Evolutionary conservation across 2,888 invertebrate species (phyloP), one percentile per base, ranked within the genome.

Genomic region (Rugalucina vietnamica): DNA sequence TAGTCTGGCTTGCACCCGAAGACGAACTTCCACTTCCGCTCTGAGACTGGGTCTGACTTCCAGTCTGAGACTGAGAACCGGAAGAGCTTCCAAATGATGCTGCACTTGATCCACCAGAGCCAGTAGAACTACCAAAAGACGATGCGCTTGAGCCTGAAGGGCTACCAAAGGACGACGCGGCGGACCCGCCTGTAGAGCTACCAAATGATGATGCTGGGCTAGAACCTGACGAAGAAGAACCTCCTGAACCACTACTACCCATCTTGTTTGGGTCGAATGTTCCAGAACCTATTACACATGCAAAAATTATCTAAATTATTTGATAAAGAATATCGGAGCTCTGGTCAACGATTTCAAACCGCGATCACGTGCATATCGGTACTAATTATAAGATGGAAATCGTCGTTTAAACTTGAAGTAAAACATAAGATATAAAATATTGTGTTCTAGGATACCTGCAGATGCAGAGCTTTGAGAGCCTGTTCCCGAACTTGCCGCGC

Each of bases 11-110:
- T 37, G 65, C n/a, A 34, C n/a, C 5, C 10, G 8, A 12, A n/a
- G 65, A 65, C 12, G 65, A 34, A 57, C 75, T 43, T 12, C 69
- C 71, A 32, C 43, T 57, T 39, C 76, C 65, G 18, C 78, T 21
- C 50, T 71, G 71, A 8, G 65, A 69, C 37, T 71, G 43, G 5
- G 69, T 29, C 77, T 69, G 54, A 60, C 73, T 34, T 50, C 75
- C 27, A 57, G 81, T 60, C 21, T 75, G 43, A 27, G 69, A 34
- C 50, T 74, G 27, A 12, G 76, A 50, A 37, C 72, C 69, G 21
- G 73, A 60, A n/a, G 80, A 71, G 57, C 73, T 74, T 36, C 85
- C 85, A 69, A 74, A 80, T 1, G 78, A 54, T 0, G 79, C 39
- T 5, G 85, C 37, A 24, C 37, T 29, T 76, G 72, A 37, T 32